A percentile compares a stretch with the other conserved stretches of the same genome.
Conservation (phyloP, 2,113 vertebrate genomes). For the Epinephelus cyanopodus region DNA sequence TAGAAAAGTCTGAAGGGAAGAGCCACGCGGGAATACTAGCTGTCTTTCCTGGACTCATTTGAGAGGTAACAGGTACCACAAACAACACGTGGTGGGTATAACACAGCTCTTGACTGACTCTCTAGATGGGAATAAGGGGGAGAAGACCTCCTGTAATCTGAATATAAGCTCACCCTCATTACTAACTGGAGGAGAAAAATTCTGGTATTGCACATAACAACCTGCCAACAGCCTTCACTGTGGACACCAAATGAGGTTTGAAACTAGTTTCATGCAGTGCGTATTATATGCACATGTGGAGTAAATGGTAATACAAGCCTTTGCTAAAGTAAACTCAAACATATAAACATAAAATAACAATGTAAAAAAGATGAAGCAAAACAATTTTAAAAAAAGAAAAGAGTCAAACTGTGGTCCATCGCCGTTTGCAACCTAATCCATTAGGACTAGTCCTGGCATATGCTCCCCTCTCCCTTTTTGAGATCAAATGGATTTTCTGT, state of each 20-base stretch:
- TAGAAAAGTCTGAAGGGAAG: conserved; percentile 66
- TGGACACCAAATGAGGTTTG: conserved; percentile 17
- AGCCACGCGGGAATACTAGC: conserved; percentile 74
- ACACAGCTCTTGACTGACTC: conserved; percentile 37
- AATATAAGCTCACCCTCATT: conserved; percentile 51
- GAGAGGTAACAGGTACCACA: conserved; percentile 75
- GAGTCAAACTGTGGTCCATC: conserved; percentile 19
- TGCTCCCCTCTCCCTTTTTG: conserved; percentile 49
- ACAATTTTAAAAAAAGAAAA: not conserved
- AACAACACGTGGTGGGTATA: conserved; percentile 61
- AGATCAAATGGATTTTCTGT: conserved; percentile 79
- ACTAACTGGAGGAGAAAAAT: conserved; percentile 35
- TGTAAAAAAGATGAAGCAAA: not conserved
- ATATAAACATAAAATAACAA: not conserved
- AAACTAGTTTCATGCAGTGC: not conserved
- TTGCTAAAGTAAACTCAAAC: not conserved
- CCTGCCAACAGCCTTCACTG: conserved; percentile 3
- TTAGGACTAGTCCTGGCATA: conserved; percentile 54
- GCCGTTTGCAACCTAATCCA: conserved; percentile 51
- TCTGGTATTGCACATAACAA: conserved; percentile 34
- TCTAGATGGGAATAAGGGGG: conserved; percentile 37
- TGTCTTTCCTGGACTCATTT: conserved; percentile 76
- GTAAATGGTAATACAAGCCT: not conserved
- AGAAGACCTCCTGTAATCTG: conserved; percentile 38
- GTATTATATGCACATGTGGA: not conserved